Conservation (phyloP, 1,140 invertebrate species). For the Dysdera silvatica region DNA sequence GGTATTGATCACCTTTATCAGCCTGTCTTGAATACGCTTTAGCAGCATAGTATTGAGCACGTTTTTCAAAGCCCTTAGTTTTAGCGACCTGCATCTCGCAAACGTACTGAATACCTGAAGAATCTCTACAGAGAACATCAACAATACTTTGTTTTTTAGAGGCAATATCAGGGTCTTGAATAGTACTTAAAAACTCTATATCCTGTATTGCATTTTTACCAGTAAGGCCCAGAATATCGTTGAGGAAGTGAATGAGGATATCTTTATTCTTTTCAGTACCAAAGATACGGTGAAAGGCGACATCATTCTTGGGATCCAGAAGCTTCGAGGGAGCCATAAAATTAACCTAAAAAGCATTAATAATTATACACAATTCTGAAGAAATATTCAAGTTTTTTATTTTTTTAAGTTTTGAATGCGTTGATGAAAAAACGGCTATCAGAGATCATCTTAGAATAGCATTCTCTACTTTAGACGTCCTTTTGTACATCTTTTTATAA, state of each 20-base stretch:
- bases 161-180: not conserved
- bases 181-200: not conserved
- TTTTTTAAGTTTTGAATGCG: not conserved
- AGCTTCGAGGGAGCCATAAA: conserved; percentile 5
- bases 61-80: not conserved
- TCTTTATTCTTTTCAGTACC: conserved; percentile 6
- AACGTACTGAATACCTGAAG: not conserved
- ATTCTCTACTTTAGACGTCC: no score
- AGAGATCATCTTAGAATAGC: not conserved
- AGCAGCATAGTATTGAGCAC: not conserved
- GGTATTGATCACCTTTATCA: not conserved
- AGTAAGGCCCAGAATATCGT: not conserved
- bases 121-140: not conserved
- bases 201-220: not conserved
- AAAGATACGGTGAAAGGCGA: not conserved
- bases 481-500: no score
- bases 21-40: conserved; percentile 3
- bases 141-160: conserved; percentile 11
- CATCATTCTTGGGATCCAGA: not conserved
- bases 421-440: not conserved
- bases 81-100: not conserved
- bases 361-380: conserved; percentile 20
- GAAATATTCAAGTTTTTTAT: not conserved
- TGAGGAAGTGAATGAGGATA: conserved; percentile 8
- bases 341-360: conserved; percentile 4